Evolutionary conservation across 2,888 invertebrate species (phyloP).

Genomic region (Hypsopygia costalis): DNA sequence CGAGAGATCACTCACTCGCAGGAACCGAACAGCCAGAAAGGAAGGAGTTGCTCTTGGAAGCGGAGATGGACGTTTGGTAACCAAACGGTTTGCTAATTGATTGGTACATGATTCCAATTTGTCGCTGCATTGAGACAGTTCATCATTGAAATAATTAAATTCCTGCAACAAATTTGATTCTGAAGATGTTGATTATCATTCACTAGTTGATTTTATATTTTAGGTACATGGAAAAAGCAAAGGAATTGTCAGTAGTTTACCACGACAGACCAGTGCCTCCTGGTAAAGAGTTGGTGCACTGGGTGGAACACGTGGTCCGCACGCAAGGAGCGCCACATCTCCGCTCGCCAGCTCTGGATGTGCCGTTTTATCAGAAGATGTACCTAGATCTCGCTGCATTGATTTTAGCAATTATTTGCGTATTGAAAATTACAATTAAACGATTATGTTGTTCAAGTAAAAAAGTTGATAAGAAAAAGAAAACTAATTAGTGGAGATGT

Average conservation of each 20-base stretch:
- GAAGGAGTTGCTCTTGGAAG: too few relatives aligned
- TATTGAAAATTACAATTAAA: neutral
- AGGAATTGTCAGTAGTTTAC: slow-evolving; percentile 23
- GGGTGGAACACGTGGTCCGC: slow-evolving; percentile 27
- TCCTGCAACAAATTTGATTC: too few relatives aligned
- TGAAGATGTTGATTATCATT: too few relatives aligned
- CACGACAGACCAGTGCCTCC: slow-evolving; percentile 38
- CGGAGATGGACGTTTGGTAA: too few relatives aligned
- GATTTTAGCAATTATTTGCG: slow-evolving; percentile 6
- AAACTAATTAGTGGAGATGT: neutral
- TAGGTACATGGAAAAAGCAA: slow-evolving; percentile 22
- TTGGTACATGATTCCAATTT: too few relatives aligned
- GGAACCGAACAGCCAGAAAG: too few relatives aligned
- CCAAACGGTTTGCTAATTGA: too few relatives aligned
- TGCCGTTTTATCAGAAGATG: slow-evolving; percentile 18
- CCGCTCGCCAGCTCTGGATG: slow-evolving; percentile 21
- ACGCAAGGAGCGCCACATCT: slow-evolving; percentile 28
- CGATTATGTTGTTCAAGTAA: neutral
- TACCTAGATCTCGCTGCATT: slow-evolving; percentile 13
- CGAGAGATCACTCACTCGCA: too few relatives aligned
- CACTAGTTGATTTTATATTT: too few relatives aligned
- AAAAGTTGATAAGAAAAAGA: neutral
- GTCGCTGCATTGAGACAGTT: too few relatives aligned
- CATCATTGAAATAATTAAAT: too few relatives aligned
- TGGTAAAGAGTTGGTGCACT: slow-evolving; percentile 50